phyloP scores from a whole-genome alignment of 2,797 vertebrate species.

The Vultur gryphus region DNA sequence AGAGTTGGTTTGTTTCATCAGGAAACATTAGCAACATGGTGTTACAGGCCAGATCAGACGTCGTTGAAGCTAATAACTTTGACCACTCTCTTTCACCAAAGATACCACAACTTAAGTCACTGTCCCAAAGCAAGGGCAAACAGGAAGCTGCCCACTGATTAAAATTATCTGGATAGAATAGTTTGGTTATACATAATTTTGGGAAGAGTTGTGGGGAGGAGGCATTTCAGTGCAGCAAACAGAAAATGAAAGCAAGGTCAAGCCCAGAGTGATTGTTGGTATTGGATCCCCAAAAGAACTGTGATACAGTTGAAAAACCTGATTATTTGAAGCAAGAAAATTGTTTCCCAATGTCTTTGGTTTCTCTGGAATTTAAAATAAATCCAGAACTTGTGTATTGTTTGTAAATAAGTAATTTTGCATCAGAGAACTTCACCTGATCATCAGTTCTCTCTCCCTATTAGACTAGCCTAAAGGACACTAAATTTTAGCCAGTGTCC shows the following conservation, averaged over 20 bases:
- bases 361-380: background rate
- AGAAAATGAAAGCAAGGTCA: background rate
- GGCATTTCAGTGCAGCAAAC: background rate
- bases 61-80: background rate
- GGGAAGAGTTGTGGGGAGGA: background rate
- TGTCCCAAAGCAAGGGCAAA: background rate
- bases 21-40: background rate
- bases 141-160: background rate
- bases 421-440: background rate
- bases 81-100: background rate
- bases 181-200: background rate
- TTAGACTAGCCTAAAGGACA: background rate
- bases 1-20: background rate
- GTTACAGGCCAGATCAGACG: background rate
- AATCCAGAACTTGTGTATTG: background rate
- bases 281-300: background rate
- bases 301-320: background rate
- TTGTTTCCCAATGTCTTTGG: background rate
- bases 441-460: background rate
- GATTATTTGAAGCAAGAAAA: background rate
- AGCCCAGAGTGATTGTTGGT: background rate
- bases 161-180: background rate
- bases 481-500: background rate
- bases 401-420: background rate
- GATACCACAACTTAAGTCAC: background rate